These are phyloP conservation scores for Camptogramma bilineatum DNA, from an alignment of 2,888 invertebrate genomes.

Conservation along the genomic window DNA sequence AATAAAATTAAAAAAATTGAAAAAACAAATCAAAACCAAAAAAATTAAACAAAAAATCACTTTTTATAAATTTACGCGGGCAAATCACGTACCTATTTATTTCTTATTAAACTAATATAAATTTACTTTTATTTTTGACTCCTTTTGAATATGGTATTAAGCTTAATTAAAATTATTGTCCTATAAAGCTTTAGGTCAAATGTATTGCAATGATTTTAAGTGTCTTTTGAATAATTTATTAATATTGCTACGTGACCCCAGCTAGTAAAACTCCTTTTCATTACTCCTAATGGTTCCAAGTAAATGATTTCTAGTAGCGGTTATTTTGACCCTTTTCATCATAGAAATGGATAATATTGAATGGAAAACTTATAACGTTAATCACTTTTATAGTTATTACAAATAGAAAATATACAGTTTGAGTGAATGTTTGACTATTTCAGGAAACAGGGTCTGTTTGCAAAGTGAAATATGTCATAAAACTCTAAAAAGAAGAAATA, in stretches of 20 bases:
- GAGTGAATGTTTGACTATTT: too few relatives aligned
- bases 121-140: too few relatives aligned
- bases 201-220: not conserved
- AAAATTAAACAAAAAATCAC: too few relatives aligned
- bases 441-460: too few relatives aligned
- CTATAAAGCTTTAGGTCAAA: not conserved
- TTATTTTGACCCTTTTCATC: conserved; percentile 8
- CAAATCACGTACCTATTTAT: too few relatives aligned
- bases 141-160: not conserved
- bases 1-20: too few relatives aligned
- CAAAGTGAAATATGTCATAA: too few relatives aligned
- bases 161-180: not conserved
- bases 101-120: too few relatives aligned
- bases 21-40: too few relatives aligned
- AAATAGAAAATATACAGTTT: conserved; percentile 27
- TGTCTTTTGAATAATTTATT: not conserved
- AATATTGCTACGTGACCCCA: conserved; percentile 14
- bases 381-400: conserved; percentile 21
- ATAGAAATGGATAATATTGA: conserved; percentile 18
- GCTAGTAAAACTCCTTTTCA: conserved; percentile 21
- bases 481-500: too few relatives aligned
- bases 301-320: conserved; percentile 21
- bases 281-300: conserved; percentile 18
- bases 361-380: conserved; percentile 18
- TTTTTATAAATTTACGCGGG: too few relatives aligned